Evolutionary conservation across 2,797 vertebrate species (phyloP).

Genomic region (Microchirus variegatus): DNA sequence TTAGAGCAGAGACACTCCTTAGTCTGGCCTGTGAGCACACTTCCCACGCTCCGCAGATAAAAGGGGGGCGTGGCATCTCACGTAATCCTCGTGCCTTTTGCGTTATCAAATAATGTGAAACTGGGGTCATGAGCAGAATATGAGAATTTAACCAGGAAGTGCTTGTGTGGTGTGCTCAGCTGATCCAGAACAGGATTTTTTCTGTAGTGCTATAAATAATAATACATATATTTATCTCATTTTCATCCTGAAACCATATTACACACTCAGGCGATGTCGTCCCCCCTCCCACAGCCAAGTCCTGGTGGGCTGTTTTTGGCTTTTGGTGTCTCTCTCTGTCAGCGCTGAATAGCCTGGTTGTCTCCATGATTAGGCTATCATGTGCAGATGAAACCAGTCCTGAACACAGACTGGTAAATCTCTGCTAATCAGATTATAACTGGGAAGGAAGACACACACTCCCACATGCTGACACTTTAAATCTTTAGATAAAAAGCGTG

Average conservation of each 20-base stretch:
- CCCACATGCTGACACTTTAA: conserved; percentile 22
- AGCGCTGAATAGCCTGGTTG: conserved; percentile 50
- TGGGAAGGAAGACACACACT: conserved; percentile 48
- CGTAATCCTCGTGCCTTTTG: conserved; percentile 5
- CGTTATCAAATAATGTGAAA: conserved; percentile 62
- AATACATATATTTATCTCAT: no score
- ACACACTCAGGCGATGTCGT: conserved; percentile 5
- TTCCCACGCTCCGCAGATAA: conserved; percentile 75
- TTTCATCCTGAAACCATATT: neutral
- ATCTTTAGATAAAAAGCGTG: neutral
- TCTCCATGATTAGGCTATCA: conserved; percentile 66
- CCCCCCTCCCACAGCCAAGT: conserved; percentile 8
- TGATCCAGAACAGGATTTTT: neutral
- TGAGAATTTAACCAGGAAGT: conserved; percentile 30
- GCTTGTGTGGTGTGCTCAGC: conserved; percentile 8
- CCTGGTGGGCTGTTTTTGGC: conserved; percentile 36
- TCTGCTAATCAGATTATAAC: conserved; percentile 78
- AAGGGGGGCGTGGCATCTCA: conserved; percentile 54
- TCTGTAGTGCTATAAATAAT: neutral
- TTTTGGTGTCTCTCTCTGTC: conserved; percentile 49
- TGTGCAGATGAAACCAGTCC: conserved; percentile 74
- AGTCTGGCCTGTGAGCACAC: conserved; percentile 52
- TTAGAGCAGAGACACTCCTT: conserved; percentile 68
- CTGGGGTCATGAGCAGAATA: conserved; percentile 44
- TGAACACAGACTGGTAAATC: conserved; percentile 75